Conservation (phyloP, 2,113 vertebrate species). For the Montifringilla adamsi region DNA sequence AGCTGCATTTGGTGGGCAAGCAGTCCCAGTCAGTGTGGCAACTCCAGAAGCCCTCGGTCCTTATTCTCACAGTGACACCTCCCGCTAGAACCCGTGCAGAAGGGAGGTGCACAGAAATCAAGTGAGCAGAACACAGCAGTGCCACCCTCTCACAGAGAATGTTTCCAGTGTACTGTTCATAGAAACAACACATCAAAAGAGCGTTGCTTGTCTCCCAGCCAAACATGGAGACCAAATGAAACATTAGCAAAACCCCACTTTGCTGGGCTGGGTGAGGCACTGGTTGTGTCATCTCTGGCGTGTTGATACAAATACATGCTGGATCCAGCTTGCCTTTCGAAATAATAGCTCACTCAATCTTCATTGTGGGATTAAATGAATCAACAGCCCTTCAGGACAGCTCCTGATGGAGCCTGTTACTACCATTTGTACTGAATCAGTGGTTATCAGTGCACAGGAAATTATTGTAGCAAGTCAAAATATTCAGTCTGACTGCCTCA, state of each 20-base stretch:
- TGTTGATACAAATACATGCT: conserved; percentile 2
- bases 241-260: neutral
- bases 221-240: conserved; percentile 4
- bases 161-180: neutral
- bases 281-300: neutral
- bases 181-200: neutral
- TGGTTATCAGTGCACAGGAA: neutral
- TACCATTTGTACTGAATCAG: conserved; percentile 33
- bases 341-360: conserved; percentile 49
- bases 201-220: neutral
- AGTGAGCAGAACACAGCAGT: neutral
- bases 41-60: neutral
- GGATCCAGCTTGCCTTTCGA: conserved; percentile 25
- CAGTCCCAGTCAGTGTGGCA: neutral
- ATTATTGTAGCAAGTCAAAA: conserved; percentile 44
- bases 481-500: conserved; percentile 55
- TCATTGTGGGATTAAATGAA: conserved; percentile 30
- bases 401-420: conserved; percentile 16
- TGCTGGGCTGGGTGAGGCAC: neutral
- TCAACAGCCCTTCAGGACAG: conserved; percentile 6
- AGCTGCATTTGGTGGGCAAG: neutral
- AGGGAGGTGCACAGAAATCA: neutral
- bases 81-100: neutral
- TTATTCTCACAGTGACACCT: neutral
- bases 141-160: neutral